Base-by-base conservation (phyloP, 2,113 vertebrate species). In the Poicephalus gulielmi region DNA sequence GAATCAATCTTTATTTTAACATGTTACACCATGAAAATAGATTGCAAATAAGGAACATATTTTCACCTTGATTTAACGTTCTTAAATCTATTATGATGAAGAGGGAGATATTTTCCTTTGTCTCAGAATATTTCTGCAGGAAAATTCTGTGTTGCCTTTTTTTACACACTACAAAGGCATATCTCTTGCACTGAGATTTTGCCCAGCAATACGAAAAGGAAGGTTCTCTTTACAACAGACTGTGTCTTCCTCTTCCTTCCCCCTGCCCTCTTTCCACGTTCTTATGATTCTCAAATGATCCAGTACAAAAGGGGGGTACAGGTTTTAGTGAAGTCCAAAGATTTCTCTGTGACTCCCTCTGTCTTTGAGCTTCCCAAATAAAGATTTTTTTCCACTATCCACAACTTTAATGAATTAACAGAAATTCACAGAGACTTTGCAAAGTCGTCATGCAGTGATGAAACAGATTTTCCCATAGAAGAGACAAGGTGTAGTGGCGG, bases 1-100 rank as follows among this genome's bases (percentile, higher is more conserved):
- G 52, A 86, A 88, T 71, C 78, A 88, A 90, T 84, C 84, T 93
- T 93, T 88, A 83, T 88, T 94, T 88, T 78, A 96, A 86, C 23
- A 35, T 46, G 62, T 31, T 33, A 49, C 11, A 22, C 16, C 66
- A 52, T 59, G 70, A 93, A 94, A 85, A 71, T 20, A 55, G 33
- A 50, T 6, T 44, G 41, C 66, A 94, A 85, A 79, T 47, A 30
- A 84, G 64, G 70, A 53, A 59, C 84, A 60, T 55, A 71, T 82
- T 94, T 92, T 76, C 17, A 62, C 22, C 23, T 85, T 46, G 47
- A 73, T 62, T 85, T 59, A 79, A 37, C 0, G 1, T 35, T 73
- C 47, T 64, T 83, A 66, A n/a, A 73, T 67, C 8, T 16, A 37
- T 28, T 27, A 79, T 24, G 47, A 85, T 69, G 35, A 85, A 79